Percentiles rank a stretch among this genome's conserved stretches.
Evolutionary conservation across 1,140 invertebrate species (phyloP).

Genomic region (Penaeus japonicus): DNA sequence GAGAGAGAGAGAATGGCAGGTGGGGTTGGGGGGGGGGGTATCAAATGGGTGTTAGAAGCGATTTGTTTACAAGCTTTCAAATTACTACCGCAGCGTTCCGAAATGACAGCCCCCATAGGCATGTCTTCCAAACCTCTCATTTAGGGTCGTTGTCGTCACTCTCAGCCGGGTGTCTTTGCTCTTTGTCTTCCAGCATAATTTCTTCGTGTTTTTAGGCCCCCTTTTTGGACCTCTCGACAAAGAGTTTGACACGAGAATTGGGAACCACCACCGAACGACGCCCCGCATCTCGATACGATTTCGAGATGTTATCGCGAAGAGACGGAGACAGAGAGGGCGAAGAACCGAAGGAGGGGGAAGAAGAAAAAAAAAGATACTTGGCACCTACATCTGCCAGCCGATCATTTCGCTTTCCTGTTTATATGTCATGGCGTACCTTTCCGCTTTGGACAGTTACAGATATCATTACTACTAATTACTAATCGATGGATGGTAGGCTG

Average conservation of each 20-base stretch:
- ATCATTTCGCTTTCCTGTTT: neutral
- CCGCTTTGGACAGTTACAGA: neutral
- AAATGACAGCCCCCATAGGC: neutral
- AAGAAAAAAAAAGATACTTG: neutral
- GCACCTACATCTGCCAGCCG: too few species aligned
- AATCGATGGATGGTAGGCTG: neutral
- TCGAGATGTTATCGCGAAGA: too few species aligned
- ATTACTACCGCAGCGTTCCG: neutral
- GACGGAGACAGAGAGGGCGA: neutral
- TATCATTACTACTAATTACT: neutral
- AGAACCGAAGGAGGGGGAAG: neutral
- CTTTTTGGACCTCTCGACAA: too few species aligned
- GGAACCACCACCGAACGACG: too few species aligned
- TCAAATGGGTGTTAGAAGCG: neutral
- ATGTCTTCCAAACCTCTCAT: neutral
- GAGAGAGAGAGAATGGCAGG: too few species aligned
- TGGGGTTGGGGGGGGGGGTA: neutral
- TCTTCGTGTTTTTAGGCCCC: too few species aligned
- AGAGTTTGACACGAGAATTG: too few species aligned
- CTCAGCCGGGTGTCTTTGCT: neutral
- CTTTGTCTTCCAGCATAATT: too few species aligned
- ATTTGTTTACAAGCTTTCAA: conserved; percentile 12
- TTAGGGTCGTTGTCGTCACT: conserved; percentile 1
- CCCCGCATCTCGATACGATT: too few species aligned
- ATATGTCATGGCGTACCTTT: neutral